phyloP scores from a whole-genome alignment of 1,140 invertebrate species.

The Drosophila funebris region DNA sequence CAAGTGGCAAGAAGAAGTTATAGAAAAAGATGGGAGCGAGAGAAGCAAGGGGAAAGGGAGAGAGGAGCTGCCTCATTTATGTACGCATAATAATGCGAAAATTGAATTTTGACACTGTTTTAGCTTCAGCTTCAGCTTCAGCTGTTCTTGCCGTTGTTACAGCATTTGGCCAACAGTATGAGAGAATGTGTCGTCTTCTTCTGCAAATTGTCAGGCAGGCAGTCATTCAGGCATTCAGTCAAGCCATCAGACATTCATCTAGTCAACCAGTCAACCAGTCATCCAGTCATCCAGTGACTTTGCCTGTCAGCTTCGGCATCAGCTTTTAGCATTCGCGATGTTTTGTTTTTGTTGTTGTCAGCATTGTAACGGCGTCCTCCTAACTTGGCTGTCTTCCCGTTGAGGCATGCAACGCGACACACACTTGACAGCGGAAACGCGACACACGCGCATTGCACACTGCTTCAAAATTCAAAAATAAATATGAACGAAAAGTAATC shows the following conservation, averaged over 20 bases:
- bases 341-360: slow-evolving; percentile 4
- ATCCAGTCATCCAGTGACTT: slow-evolving; percentile 15
- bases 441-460: neutral
- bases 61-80: slow-evolving; percentile 23
- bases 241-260: neutral
- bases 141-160: neutral
- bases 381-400: neutral
- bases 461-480: neutral
- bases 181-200: neutral
- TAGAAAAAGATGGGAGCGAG: neutral
- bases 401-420: neutral
- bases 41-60: neutral
- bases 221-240: neutral
- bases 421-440: neutral
- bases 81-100: slow-evolving; percentile 61
- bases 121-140: neutral
- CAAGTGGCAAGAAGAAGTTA: neutral
- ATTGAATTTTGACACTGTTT: slow-evolving; percentile 76
- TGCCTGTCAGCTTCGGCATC: slow-evolving; percentile 27
- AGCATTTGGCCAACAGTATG: slow-evolving; percentile 33
- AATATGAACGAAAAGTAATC: too few relatives aligned
- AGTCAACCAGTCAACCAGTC: neutral
- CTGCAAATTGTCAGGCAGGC: neutral
- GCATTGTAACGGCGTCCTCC: slow-evolving; percentile 1
- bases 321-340: neutral